Evolutionary conservation across 2,113 vertebrate genomes (phyloP), one percentile per base, ranked within the genome.

Genomic region (Spheniscus mendiculus): DNA sequence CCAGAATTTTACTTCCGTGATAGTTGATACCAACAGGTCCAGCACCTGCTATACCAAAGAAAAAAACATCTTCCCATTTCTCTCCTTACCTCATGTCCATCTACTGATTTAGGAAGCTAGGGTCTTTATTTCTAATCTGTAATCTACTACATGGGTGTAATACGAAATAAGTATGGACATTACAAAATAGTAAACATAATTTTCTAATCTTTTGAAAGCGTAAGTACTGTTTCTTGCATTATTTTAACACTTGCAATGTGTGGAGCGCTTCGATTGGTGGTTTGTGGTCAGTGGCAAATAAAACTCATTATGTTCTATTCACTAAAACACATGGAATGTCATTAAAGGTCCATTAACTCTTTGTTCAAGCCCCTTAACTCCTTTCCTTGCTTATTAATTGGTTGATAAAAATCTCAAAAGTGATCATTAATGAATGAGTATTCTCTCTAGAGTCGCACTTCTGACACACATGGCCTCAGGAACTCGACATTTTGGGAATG

Each of bases 401-500:
- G 78, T 62, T 95, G 93, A 96, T 95, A 96, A 94, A 96, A 96
- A 90, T 96, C 94, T 93, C 70, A 73, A 2, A 97, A 94, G 81
- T 82, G 47, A 77, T 97, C 23, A 7, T 87, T 91, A 81, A 53
- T 88, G 95, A 91, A 29, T 65, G 71, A 93, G 32, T 93, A 59
- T 88, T 96, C 81, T 94, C 53, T 93, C 42, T 66, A 42, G 23
- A 72, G 55, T 91, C 4, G 3, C 52, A 52, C 85, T 90, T 97
- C n/a, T 94, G 91, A 86, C 74, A 95, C 89, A 80, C 49, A 72
- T 65, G 52, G 83, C 94, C 89, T 87, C 61, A 47, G 87, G 67
- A 96, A 56, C 72, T 71, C 5, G 6, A 55, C 62, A 27, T 95
- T 96, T 93, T 96, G 71, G 42, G 55, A 77, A 80, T 96, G 95